Base-by-base conservation (phyloP, 2,113 vertebrate species). In the Oophaga pumilio region DNA sequence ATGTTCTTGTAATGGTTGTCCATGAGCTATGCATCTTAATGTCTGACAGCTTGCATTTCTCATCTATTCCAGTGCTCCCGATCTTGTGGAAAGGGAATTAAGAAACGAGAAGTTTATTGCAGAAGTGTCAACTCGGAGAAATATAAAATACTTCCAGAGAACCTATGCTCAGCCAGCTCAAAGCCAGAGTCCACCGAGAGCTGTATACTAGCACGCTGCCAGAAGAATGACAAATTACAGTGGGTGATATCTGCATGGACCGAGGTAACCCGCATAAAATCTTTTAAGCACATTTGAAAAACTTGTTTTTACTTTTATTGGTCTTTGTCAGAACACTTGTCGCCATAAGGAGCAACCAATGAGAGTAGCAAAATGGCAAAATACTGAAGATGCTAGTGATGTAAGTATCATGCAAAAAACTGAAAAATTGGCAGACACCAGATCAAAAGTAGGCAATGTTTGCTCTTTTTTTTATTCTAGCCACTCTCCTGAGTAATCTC, bases 151-250 rank as follows among this genome's bases (percentile, higher is more conserved):
- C 87, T 97, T 74, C 96, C 95, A 0, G 97, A 97, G 73, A 95
- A 91, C 81, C 92, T 94, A 94, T 99, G 98, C 88, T 90, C 94
- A 81, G 86, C 90, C 80, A 90, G 91, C 82, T 91, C 92, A 1
- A 95, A 92, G 89, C 98, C 97, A 1, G 97, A 96, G 90, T 64
- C 90, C 15, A 97, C 97, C 79, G 96, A 99, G 93, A 95, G 91
- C 57, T 99, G 98, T 0, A 96, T 98, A 77, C 92, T 97, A 8
- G 93, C 95, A 60, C 96, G 98, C 14, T 99, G 98, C 90, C 98
- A 97, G 78, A 97, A 93, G 83, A 99, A 98, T 0, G 96, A 94
- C 71, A 94, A 93, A 59, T 96, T 99, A 1, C 96, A 97, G 92
- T 99, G 98, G 98, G 91, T 95, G 77, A 85, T 94, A 22, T 95